Conservation (phyloP, 2,113 vertebrate genomes). For the Elanoides forficatus region DNA sequence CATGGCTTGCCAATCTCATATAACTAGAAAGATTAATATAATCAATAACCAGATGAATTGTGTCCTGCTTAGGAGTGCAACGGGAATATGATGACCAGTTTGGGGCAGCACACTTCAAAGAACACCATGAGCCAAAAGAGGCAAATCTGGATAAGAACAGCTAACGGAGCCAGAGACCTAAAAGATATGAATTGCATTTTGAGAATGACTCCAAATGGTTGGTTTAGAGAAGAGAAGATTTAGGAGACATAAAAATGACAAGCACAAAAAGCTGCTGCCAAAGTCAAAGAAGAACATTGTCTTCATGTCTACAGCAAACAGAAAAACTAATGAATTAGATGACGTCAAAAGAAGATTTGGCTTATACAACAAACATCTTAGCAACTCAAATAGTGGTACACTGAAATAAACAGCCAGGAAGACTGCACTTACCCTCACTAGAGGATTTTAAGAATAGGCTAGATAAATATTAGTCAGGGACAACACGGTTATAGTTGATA, state of each 20-base stretch:
- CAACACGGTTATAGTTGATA: neutral
- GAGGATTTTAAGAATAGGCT: neutral
- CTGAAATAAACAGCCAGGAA: neutral
- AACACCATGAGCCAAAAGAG: neutral
- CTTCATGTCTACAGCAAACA: neutral
- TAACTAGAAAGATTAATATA: neutral
- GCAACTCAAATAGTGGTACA: neutral
- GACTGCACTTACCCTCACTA: neutral
- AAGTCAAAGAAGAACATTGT: neutral
- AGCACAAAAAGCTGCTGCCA: neutral
- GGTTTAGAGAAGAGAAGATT: neutral
- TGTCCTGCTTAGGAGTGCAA: neutral
- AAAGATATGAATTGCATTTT: neutral
- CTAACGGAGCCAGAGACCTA: neutral
- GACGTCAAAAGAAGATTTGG: neutral
- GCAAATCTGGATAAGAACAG: neutral
- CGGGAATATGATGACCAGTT: rapidly evolving
- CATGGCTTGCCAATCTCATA: neutral
- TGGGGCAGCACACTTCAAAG: neutral
- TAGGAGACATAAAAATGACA: neutral
- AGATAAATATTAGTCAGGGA: neutral
- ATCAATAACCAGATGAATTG: neutral
- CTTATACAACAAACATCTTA: neutral
- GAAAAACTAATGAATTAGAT: neutral
- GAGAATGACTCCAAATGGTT: neutral